phyloP scores from a whole-genome alignment of 2,113 vertebrate genomes.

The Malaclemys terrapin region DNA sequence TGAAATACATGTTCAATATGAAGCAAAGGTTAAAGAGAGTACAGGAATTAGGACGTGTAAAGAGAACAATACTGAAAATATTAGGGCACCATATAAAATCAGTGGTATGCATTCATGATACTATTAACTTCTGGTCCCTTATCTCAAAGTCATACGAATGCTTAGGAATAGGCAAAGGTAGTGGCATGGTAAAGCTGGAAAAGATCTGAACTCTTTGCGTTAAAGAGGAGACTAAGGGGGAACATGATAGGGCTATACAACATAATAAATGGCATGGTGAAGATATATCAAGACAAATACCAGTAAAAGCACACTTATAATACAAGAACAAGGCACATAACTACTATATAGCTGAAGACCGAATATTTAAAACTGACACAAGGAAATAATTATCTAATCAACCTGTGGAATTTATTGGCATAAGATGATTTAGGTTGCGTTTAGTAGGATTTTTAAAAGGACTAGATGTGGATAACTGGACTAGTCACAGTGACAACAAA shows the following conservation, averaged over 20 bases:
- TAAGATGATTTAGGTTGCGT: background rate
- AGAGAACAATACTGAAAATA: background rate
- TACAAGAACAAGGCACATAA: background rate
- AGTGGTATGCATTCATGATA: background rate
- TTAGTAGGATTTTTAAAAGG: background rate
- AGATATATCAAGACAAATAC: background rate
- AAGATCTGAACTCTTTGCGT: background rate
- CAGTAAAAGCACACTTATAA: background rate
- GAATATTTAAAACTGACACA: background rate
- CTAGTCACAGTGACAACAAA: background rate
- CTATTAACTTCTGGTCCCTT: background rate
- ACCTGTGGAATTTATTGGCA: background rate
- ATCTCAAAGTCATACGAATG: too few relatives aligned
- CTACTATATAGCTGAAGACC: background rate
- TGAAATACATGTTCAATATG: background rate
- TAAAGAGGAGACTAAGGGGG: background rate
- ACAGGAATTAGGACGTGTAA: background rate
- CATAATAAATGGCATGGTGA: background rate
- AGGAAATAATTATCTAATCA: background rate
- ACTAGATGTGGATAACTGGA: background rate
- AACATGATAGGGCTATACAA: background rate
- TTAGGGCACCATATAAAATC: background rate
- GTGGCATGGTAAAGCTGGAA: background rate
- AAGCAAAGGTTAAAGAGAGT: background rate
- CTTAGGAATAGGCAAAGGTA: background rate